A percentile compares a stretch with the other conserved stretches of the same genome.
Conservation (phyloP, 1,140 invertebrate genomes). For the Hormaphis cornu region DNA sequence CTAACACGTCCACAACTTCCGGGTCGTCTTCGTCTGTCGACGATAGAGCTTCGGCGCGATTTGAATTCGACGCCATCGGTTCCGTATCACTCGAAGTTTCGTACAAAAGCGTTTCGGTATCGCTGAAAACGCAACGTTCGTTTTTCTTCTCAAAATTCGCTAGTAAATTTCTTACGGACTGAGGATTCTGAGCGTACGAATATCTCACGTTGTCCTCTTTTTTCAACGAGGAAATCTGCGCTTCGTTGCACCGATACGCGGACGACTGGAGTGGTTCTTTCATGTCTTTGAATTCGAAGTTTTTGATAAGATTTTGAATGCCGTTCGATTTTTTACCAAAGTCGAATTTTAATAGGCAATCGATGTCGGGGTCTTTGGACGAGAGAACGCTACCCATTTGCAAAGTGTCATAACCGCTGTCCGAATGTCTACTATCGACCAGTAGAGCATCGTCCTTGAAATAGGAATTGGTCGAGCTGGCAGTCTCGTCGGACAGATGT, state of each 20-base stretch:
- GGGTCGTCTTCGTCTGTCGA: constrained; percentile 15
- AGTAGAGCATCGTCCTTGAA: constrained; percentile 16
- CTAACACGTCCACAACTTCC: constrained; percentile 34
- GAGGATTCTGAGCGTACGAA: constrained; percentile 38
- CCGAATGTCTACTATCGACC: constrained; percentile 38
- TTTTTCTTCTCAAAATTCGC: constrained; percentile 46
- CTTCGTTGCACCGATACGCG: constrained; percentile 43
- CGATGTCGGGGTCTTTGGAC: constrained; percentile 28
- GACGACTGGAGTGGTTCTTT: constrained; percentile 37
- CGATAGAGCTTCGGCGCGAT: constrained; percentile 39
- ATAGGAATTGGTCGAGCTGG: constrained; percentile 33
- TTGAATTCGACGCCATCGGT: constrained; percentile 42
- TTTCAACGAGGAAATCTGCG: constrained; percentile 42
- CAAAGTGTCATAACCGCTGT: constrained; percentile 44
- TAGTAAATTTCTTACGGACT: constrained; percentile 47
- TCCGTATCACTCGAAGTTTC: constrained; percentile 42
- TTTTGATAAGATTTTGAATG: constrained; percentile 25
- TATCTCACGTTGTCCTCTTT: constrained; percentile 33
- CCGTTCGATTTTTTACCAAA: constrained; percentile 12
- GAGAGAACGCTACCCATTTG: constrained; percentile 34
- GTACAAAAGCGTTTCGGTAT: constrained; percentile 47
- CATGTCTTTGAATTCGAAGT: constrained; percentile 26
- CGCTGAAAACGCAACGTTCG: constrained; percentile 44
- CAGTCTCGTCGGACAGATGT: constrained; percentile 80
- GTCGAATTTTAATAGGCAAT: constrained; percentile 20